A percentile compares a stretch with the other conserved stretches of the same genome.
Conservation (phyloP, 2,113 vertebrate species). For the Misgurnus anguillicaudatus region DNA sequence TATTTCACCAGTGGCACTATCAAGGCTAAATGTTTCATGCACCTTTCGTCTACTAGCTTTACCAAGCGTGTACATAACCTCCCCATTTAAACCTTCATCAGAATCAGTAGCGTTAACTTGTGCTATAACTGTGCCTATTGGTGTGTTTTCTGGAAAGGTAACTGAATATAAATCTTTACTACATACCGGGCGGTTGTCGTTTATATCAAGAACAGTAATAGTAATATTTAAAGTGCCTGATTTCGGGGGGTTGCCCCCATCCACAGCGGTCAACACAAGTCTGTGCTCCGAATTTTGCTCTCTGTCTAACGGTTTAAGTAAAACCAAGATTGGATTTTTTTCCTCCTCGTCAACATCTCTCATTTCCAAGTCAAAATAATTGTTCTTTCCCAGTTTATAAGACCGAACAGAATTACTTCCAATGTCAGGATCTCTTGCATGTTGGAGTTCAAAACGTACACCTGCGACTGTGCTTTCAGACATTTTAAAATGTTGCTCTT, state of each 20-base stretch:
- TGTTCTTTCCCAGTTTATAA: conserved; percentile 47
- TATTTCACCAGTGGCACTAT: conserved; percentile 63
- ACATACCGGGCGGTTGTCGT: conserved; percentile 71
- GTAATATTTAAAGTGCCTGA: conserved; percentile 59
- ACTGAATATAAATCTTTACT: conserved; percentile 56
- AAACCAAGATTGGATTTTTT: conserved; percentile 52
- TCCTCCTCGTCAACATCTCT: conserved; percentile 38
- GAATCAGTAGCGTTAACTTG: conserved; percentile 66
- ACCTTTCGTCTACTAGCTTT: conserved; percentile 58
- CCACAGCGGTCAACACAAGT: conserved; percentile 56
- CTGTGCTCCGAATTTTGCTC: conserved; percentile 31
- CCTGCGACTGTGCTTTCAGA: conserved; percentile 43
- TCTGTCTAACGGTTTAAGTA: conserved; percentile 51
- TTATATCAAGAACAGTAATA: conserved; percentile 65
- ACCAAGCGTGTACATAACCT: conserved; percentile 64
- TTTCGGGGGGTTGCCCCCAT: conserved; percentile 70
- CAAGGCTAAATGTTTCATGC: conserved; percentile 56
- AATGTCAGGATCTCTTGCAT: conserved; percentile 49
- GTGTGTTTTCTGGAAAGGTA: conserved; percentile 56
- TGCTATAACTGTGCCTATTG: conserved; percentile 56
- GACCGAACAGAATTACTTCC: conserved; percentile 45
- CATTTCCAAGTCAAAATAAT: conserved; percentile 52
- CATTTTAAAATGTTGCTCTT: conserved; percentile 51
- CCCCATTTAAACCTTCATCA: conserved; percentile 62
- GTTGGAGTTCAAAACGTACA: conserved; percentile 51